These are phyloP conservation scores for Bhutanitis thaidina DNA, from an alignment of 2,888 invertebrate genomes.

Conservation along the genomic window DNA sequence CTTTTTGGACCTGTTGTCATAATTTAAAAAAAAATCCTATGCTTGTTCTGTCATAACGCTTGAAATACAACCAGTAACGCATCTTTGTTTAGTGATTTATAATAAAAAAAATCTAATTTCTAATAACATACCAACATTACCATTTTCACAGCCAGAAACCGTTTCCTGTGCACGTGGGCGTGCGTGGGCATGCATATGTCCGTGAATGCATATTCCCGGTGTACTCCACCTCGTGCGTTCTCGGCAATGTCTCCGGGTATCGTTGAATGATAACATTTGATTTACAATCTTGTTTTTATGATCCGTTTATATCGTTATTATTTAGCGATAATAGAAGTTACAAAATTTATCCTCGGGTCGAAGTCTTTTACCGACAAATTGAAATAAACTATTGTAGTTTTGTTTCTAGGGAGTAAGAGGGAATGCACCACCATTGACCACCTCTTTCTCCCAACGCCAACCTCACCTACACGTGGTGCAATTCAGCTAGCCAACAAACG, in stretches of 20 bases:
- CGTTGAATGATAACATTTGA: conserved; percentile 1
- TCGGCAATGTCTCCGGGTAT: neutral
- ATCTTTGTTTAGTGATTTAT: neutral
- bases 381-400: no score
- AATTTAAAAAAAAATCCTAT: no score
- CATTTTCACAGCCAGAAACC: conserved; percentile 4
- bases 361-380: no score
- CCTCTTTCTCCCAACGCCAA: no score
- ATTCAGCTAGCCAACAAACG: no score
- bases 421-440: no score
- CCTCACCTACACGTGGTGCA: no score
- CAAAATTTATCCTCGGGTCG: neutral
- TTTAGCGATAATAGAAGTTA: neutral
- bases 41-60: no score
- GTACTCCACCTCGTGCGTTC: neutral
- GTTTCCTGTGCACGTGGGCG: conserved; percentile 5
- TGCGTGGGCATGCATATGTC: conserved; percentile 12
- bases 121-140: neutral
- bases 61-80: no score
- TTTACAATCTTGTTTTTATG: neutral
- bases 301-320: neutral
- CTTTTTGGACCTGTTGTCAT: no score
- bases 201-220: conserved; percentile 3
- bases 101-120: neutral
- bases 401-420: no score